Percentiles rank a stretch among this genome's conserved stretches.
Conservation (phyloP, 2,113 vertebrate genomes). For the Actenoides hombroni region DNA sequence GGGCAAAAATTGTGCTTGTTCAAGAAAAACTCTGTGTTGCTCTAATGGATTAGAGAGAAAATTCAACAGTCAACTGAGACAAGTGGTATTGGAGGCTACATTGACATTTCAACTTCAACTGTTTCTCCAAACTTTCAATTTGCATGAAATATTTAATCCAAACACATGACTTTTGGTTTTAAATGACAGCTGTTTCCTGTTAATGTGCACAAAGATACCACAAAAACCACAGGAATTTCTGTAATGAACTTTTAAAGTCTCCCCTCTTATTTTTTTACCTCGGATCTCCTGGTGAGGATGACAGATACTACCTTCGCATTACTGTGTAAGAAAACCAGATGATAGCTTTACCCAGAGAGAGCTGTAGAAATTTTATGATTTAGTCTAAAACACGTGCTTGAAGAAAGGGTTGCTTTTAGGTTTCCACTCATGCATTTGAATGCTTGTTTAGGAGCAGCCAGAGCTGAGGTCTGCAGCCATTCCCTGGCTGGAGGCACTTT, state of each 20-base stretch:
- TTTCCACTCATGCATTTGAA: background rate
- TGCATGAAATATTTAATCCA: background rate
- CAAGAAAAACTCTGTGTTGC: background rate
- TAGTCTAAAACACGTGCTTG: fast-evolving
- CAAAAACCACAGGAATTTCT: background rate
- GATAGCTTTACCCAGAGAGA: background rate
- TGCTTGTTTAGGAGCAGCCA: background rate
- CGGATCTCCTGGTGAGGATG: background rate
- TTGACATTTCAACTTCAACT: background rate
- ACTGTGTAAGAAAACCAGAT: background rate
- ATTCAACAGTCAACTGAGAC: background rate
- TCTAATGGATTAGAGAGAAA: background rate
- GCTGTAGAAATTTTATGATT: background rate
- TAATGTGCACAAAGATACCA: background rate
- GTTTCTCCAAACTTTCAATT: background rate
- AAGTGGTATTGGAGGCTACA: background rate
- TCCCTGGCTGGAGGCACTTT: background rate
- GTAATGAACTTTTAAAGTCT: background rate
- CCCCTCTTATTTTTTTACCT: background rate
- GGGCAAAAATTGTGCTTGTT: background rate
- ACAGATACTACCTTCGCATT: background rate
- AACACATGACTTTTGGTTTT: background rate
- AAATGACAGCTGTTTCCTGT: conserved; percentile 23
- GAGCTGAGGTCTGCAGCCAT: background rate
- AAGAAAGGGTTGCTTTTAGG: background rate